These are phyloP conservation scores for Dallia pectoralis DNA, from an alignment of 2,797 vertebrate genomes.

Conservation along the genomic window DNA sequence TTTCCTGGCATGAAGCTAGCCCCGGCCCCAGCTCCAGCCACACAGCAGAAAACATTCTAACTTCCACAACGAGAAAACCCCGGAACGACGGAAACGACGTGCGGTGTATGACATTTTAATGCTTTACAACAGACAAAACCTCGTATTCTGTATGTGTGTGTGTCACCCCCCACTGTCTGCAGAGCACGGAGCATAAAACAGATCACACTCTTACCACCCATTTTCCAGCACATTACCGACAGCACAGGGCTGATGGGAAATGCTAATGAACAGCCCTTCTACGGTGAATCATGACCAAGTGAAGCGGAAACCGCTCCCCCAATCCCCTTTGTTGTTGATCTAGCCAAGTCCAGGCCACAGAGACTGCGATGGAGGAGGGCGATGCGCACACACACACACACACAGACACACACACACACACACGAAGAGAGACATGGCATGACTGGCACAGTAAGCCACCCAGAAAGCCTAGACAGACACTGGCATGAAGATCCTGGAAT, in stretches of 20 bases:
- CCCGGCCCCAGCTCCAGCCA: background rate
- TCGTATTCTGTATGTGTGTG: constrained; percentile 6
- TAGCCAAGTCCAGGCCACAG: constrained; percentile 49
- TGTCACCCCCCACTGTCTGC: constrained; percentile 34
- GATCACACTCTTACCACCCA: constrained; percentile 66
- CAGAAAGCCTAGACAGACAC: background rate
- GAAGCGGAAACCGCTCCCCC: constrained; percentile 56
- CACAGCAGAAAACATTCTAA: background rate
- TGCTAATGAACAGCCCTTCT: constrained; percentile 63
- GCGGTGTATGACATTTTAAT: background rate
- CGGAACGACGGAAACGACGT: too few relatives aligned
- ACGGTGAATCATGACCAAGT: constrained; percentile 66
- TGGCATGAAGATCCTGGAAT: background rate
- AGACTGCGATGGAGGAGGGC: constrained; percentile 27
- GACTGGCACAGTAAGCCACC: background rate
- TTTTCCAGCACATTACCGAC: constrained; percentile 72
- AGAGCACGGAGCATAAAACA: constrained; percentile 54
- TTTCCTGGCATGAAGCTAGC: background rate
- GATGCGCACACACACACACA: background rate
- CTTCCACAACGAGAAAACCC: background rate
- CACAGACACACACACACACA: background rate
- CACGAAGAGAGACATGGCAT: background rate
- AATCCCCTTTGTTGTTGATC: constrained; percentile 49
- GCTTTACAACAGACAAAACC: constrained; percentile 16
- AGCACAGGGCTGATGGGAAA: constrained; percentile 65